Base-by-base conservation (phyloP, 2,113 vertebrate species). In the Boleophthalmus pectinirostris region DNA sequence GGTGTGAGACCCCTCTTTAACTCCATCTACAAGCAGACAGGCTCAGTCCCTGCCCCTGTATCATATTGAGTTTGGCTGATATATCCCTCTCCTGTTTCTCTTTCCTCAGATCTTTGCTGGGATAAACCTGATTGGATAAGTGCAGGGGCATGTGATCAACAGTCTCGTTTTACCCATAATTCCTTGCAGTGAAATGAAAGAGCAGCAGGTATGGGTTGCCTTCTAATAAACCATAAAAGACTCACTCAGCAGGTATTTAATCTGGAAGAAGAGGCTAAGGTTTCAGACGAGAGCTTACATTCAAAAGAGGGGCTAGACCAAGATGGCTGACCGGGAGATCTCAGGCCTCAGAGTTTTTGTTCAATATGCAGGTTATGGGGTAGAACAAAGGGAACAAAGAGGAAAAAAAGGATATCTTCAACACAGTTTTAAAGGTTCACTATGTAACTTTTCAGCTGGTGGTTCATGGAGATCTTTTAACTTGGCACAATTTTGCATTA, bases 181-280 rank as follows among this genome's bases (percentile, higher is more conserved):
- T 77, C 74, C 66, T 69, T 20, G 61, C 72, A 23, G 72, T 74
- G 84, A 88, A 88, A 88, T 71, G 78, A 82, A 90, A 88, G 77
- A 81, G 75, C 72, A 69, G 24, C 71, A 81, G 83, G 80, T 82
- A 83, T 70, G 72, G 25, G 23, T 33, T 58, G 56, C 57, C 74
- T 58, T 11, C 76, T 80, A 79, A 86, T 84, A 82, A 90, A 88
- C 65, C 80, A 79, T 88, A 88, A 88, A 90, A 87, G 57, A 66
- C 68, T 85, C 74, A 73, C 83, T 90, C 70, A 58, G 47, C 10
- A 49, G 75, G 83, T 85, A 86, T 90, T 91, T 91, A 89, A 92
- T 91, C 90, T 90, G 80, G 46, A 54, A 61, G 69, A 51, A 66
- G 74, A 21, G 63, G 84, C 82, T 89, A 87, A 79, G 74, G 85